A percentile compares a stretch with the other conserved stretches of the same genome.
These are phyloP conservation scores for Tachysurus vachellii DNA, from an alignment of 2,113 vertebrate genomes.

Conservation along the genomic window DNA sequence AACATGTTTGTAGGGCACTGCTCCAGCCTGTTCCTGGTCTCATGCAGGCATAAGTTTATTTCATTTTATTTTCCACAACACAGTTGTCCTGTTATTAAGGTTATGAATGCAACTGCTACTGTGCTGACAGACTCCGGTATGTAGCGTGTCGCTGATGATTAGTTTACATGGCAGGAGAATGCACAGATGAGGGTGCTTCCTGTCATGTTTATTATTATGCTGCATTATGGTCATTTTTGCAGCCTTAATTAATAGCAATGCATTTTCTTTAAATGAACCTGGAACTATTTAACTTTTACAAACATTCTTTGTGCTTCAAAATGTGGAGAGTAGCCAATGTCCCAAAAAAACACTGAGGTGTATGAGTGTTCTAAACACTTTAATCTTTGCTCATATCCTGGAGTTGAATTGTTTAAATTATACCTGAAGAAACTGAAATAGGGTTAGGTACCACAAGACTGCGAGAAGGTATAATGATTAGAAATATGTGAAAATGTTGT, in stretches of 20 bases:
- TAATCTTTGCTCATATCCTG: not conserved
- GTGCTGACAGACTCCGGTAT: conserved; percentile 49
- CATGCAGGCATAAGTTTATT: not conserved
- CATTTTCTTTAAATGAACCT: conserved; percentile 39
- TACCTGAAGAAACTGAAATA: conserved; percentile 20
- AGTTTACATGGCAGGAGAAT: conserved; percentile 51
- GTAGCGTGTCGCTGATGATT: conserved; percentile 53
- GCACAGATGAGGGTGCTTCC: conserved; percentile 51
- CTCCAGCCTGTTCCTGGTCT: conserved; percentile 36
- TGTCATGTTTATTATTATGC: conserved; percentile 56
- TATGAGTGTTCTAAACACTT: conserved; percentile 1
- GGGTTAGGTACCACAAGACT: not conserved
- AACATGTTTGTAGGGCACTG: not conserved
- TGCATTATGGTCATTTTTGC: conserved; percentile 50
- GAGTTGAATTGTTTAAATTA: not conserved
- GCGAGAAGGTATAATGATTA: not conserved
- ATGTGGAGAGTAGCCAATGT: conserved; percentile 22
- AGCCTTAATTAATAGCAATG: conserved; percentile 50
- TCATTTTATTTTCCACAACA: conserved; percentile 16
- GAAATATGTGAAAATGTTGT: not conserved
- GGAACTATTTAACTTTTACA: conserved; percentile 48
- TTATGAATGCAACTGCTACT: conserved; percentile 51
- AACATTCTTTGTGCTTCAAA: conserved; percentile 39
- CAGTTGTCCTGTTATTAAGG: conserved; percentile 29
- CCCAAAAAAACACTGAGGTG: not conserved